Percentiles rank a stretch among this genome's conserved stretches.
Evolutionary conservation across 2,888 invertebrate genomes (phyloP).

Genomic region (Protophormia terraenovae): DNA sequence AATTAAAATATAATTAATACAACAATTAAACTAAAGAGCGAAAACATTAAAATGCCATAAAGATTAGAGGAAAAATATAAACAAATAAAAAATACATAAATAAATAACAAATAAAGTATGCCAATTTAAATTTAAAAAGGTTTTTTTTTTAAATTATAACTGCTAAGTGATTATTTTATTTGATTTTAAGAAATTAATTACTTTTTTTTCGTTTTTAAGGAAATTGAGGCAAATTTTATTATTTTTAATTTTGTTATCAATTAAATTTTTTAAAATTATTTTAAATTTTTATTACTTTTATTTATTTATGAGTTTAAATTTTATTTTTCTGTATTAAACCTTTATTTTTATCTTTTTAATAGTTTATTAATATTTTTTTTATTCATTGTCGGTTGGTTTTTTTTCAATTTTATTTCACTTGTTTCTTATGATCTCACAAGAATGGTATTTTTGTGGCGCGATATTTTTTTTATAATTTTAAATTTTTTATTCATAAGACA

Average conservation of each 20-base stretch:
- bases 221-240: not conserved
- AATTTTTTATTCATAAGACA: slow-evolving; percentile 50
- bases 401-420: slow-evolving; percentile 35
- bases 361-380: slow-evolving; percentile 40
- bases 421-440: slow-evolving; percentile 65
- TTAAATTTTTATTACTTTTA: too few relatives aligned
- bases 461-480: slow-evolving; percentile 26
- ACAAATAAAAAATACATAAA: not conserved
- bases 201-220: too few relatives aligned
- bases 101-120: not conserved
- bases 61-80: slow-evolving; percentile 29
- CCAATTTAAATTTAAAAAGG: not conserved
- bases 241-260: not conserved
- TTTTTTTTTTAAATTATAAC: not conserved
- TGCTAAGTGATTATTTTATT: not conserved
- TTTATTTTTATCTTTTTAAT: not conserved
- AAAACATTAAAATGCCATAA: slow-evolving; percentile 43
- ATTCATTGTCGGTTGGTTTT: slow-evolving; percentile 40
- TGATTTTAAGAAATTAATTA: too few relatives aligned
- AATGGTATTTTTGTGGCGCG: slow-evolving; percentile 64
- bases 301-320: too few relatives aligned
- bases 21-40: slow-evolving; percentile 48
- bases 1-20: slow-evolving; percentile 64
- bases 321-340: slow-evolving; percentile 48
- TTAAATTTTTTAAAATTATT: too few relatives aligned